Evolutionary conservation across 2,888 invertebrate species (phyloP).

Genomic region (Xestia sexstrigata): DNA sequence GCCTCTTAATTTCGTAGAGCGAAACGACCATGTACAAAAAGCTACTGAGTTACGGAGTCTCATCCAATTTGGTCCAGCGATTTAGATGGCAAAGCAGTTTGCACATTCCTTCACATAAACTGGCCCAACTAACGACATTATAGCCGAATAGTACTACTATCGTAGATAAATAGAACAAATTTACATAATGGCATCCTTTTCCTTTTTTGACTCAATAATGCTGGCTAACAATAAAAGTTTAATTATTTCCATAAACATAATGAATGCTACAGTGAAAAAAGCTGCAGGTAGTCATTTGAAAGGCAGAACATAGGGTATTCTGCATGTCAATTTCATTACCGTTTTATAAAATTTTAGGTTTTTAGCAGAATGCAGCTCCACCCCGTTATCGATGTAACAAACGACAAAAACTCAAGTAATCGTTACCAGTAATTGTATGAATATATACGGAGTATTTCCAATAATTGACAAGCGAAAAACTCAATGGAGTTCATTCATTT

Average conservation of each 20-base stretch:
- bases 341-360: slow-evolving; percentile 17
- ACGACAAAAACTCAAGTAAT: slow-evolving; percentile 70
- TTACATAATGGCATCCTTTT: slow-evolving; percentile 53
- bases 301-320: slow-evolving; percentile 11
- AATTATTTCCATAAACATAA: slow-evolving; percentile 46
- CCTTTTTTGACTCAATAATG: slow-evolving; percentile 29
- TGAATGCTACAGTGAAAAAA: slow-evolving; percentile 28
- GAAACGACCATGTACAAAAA: slow-evolving; percentile 10
- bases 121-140: slow-evolving; percentile 2
- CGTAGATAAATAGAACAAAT: slow-evolving; percentile 37
- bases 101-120: slow-evolving; percentile 26
- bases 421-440: slow-evolving; percentile 73
- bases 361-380: neutral
- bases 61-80: slow-evolving; percentile 10
- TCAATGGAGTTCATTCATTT: slow-evolving; percentile 85
- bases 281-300: slow-evolving; percentile 1
- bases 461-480: slow-evolving; percentile 80
- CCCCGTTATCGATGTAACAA: slow-evolving; percentile 69
- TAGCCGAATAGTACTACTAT: slow-evolving; percentile 7
- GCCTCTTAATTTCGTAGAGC: slow-evolving; percentile 2
- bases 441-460: slow-evolving; percentile 76
- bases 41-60: neutral
- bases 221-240: slow-evolving; percentile 36
- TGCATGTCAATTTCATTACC: neutral
- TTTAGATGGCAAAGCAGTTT: slow-evolving; percentile 5